phyloP scores from a whole-genome alignment of 1,140 invertebrate species.

The Heliconius hewitsoni region DNA sequence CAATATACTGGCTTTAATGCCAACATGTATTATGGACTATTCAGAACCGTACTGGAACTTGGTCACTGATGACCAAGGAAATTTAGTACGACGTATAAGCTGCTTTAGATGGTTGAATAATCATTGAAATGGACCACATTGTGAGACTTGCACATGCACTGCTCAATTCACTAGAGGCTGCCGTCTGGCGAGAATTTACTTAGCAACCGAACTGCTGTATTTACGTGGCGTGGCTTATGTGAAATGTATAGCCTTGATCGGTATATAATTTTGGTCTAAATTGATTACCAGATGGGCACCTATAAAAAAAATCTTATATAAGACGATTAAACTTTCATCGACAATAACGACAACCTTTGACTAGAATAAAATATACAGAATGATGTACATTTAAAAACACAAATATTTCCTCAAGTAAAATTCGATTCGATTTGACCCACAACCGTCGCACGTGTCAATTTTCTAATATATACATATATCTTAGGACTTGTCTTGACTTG shows the following conservation, averaged over 20 bases:
- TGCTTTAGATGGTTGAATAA: constrained; percentile 64
- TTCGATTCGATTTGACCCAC: no score
- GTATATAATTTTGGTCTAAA: not conserved
- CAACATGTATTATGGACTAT: constrained; percentile 43
- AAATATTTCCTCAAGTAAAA: no score
- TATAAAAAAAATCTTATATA: no score
- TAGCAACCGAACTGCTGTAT: constrained; percentile 34
- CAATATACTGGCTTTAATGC: constrained; percentile 37
- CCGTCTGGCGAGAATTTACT: constrained; percentile 50
- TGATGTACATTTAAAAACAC: not conserved
- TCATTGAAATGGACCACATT: constrained; percentile 61
- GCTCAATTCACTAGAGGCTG: constrained; percentile 49
- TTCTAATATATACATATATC: no score
- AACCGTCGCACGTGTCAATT: no score
- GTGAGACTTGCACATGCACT: constrained; percentile 56
- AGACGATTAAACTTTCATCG: not conserved
- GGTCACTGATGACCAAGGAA: constrained; percentile 52
- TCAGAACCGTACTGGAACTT: constrained; percentile 44
- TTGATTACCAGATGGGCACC: no score
- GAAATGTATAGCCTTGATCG: constrained; percentile 13
- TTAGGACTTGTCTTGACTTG: no score
- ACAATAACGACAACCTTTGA: no score
- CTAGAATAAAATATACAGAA: no score
- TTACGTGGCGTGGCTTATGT: constrained; percentile 24
- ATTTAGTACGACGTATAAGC: constrained; percentile 56